Percentiles rank a stretch among this genome's conserved stretches.
phyloP scores from a whole-genome alignment of 2,888 invertebrate species.

The Nemurella pictetii region DNA sequence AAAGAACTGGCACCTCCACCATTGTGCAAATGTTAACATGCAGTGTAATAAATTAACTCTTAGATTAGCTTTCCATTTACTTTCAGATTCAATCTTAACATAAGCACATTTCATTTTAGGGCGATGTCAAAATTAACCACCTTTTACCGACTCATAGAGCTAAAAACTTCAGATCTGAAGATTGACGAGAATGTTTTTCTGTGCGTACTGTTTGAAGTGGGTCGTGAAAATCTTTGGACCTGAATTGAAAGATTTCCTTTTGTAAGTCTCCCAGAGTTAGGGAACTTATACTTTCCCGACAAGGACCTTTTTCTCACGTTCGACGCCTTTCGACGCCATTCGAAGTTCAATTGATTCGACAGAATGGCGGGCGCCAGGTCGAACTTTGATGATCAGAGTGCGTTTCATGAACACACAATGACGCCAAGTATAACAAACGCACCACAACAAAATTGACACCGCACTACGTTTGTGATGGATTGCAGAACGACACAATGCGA shows the following conservation, averaged over 20 bases:
- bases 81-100: not conserved
- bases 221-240: not conserved
- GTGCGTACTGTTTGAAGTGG: not conserved
- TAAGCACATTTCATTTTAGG: not conserved
- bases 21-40: not conserved
- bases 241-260: not conserved
- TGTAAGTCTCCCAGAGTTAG: not conserved
- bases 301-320: not conserved
- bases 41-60: too few relatives aligned
- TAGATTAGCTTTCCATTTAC: not conserved
- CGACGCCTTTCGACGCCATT: not conserved
- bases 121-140: not conserved
- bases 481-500: slow-evolving; percentile 77
- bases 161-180: not conserved
- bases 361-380: not conserved
- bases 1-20: not conserved
- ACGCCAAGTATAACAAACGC: not conserved
- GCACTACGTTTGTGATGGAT: not conserved
- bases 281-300: not conserved
- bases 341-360: not conserved
- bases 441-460: not conserved
- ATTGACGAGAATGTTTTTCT: not conserved
- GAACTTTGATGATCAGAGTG: not conserved
- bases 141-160: not conserved
- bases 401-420: not conserved